Base-by-base conservation (phyloP, 2,113 vertebrate species). In the Synchiropus splendidus region DNA sequence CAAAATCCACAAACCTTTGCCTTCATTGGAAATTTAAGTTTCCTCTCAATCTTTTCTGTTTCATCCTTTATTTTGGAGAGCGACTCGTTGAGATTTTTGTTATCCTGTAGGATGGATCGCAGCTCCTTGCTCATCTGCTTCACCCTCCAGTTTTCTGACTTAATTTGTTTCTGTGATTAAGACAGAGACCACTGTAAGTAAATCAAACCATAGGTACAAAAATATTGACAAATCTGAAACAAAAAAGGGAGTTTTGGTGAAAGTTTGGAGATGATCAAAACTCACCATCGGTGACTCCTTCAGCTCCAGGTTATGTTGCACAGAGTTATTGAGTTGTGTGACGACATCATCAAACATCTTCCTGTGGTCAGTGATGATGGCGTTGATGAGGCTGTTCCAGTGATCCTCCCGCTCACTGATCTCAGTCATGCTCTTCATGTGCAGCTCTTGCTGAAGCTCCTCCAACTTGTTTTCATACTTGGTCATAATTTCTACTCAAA, bases 261-360 rank as follows among this genome's bases (percentile, higher is more conserved):
- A 48, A 6, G 18, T 6, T 18, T 8, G 38, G 6, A 30, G 10
- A 18, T 11, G 13, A 3, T 33, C 6, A 2, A 12, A 35, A 18
- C 1, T 6, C n/a, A 94, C 92, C 90, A 90, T 88, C 36, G 91
- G 83, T 5, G 83, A 70, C 33, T 39, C 78, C 61, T 88, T 89
- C 9, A 83, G 58, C 0, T 82, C 63, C 64, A 90, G 32, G 67
- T 89, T 89, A 60, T 87, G 83, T 13, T 84, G 57, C 0, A 87
- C 10, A 32, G 31, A 89, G 61, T 72, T 1, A 84, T 85, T 0
- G 75, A 88, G 43, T 83, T 90, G 59, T 80, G 77, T 85, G 45
- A 85, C 86, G 36, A 86, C 72, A 9, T 92, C 85, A 0, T 33
- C 66, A 39, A 92, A 83, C 12, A 84, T 79, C 48, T 82, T 85